Evolutionary conservation across 2,888 invertebrate genomes (phyloP).

Genomic region (Leptinotarsa rubiginosa): DNA sequence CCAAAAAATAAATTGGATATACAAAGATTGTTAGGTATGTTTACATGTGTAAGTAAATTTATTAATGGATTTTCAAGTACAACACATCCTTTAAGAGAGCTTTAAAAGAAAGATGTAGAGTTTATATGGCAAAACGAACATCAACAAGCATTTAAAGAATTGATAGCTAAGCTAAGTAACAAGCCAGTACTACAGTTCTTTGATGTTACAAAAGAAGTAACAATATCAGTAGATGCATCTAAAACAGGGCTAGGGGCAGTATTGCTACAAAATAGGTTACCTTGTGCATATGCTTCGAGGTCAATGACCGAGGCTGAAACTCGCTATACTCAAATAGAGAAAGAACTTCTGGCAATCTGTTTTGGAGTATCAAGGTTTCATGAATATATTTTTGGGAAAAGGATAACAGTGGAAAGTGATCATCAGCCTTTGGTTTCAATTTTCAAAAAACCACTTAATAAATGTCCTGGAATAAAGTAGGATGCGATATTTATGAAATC

Average conservation of each 20-base stretch:
- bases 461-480: slow-evolving; percentile 33
- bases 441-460: no score
- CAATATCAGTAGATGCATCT: slow-evolving; percentile 50
- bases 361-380: neutral
- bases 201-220: slow-evolving; percentile 40
- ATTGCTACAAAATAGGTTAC: slow-evolving; percentile 48
- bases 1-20: slow-evolving; percentile 50
- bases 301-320: slow-evolving; percentile 50
- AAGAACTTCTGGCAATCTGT: slow-evolving; percentile 6
- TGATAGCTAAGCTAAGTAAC: slow-evolving; percentile 30
- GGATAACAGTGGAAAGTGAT: no score
- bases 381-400: no score
- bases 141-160: slow-evolving; percentile 33
- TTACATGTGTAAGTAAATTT: slow-evolving; percentile 52
- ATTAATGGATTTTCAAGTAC: slow-evolving; percentile 50
- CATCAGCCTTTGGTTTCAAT: no score
- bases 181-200: slow-evolving; percentile 44
- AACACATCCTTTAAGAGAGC: slow-evolving; percentile 42
- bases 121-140: slow-evolving; percentile 33
- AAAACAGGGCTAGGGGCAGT: slow-evolving; percentile 50
- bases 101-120: slow-evolving; percentile 45
- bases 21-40: slow-evolving; percentile 52
- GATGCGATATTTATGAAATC: slow-evolving; percentile 40
- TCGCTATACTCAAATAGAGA: slow-evolving; percentile 13
- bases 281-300: slow-evolving; percentile 53